phyloP scores from a whole-genome alignment of 2,888 invertebrate species.

The Hyposoter dolosus region DNA sequence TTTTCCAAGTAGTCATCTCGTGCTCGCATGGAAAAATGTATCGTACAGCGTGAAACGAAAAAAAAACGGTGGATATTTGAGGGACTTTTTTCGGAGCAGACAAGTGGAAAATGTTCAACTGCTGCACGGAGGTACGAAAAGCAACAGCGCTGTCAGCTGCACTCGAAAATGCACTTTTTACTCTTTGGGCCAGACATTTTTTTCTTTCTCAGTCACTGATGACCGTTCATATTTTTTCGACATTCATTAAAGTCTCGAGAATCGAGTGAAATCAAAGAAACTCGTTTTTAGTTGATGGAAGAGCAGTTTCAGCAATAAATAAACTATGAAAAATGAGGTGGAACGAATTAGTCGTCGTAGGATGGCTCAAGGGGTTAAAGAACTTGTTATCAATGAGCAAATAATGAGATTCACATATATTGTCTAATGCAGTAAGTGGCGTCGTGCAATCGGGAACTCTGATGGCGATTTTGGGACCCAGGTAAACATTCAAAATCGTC shows the following conservation, averaged over 20 bases:
- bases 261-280: not conserved
- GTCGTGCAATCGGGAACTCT: slow-evolving; percentile 89
- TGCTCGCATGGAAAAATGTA: slow-evolving; percentile 79
- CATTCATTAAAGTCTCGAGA: not conserved
- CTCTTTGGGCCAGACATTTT: not conserved
- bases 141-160: not conserved
- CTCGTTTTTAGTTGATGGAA: not conserved
- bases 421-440: slow-evolving; percentile 88
- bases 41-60: slow-evolving; percentile 75
- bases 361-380: not conserved
- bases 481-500: slow-evolving; percentile 82
- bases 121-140: slow-evolving; percentile 85
- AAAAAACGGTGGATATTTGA: slow-evolving; percentile 74
- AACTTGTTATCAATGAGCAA: slow-evolving; percentile 8
- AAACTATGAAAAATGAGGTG: not conserved
- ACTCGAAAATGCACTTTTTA: not conserved
- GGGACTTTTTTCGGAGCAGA: slow-evolving; percentile 86
- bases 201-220: not conserved
- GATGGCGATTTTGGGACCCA: slow-evolving; percentile 91
- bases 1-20: slow-evolving; percentile 67
- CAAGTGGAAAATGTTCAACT: slow-evolving; percentile 86
- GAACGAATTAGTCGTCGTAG: not conserved
- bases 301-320: not conserved
- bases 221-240: not conserved
- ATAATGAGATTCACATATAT: slow-evolving; percentile 30